Base-by-base conservation (phyloP, 92 coral and sea anemone species). In the Micromussa lordhowensis region DNA sequence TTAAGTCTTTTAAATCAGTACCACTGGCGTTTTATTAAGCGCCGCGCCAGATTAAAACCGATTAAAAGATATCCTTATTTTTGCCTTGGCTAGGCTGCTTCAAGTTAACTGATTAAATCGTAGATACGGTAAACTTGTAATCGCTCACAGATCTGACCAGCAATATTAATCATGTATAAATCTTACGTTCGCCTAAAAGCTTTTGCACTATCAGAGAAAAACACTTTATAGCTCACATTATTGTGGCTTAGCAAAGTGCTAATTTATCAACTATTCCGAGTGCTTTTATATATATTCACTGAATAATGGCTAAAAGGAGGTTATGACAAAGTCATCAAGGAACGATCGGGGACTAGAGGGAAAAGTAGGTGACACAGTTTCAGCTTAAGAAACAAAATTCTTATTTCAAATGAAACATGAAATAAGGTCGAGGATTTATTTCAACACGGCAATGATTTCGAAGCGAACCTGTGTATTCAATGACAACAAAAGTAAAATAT, bases 181-280 rank as follows among this genome's bases (percentile, higher is more conserved):
- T 68, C 72, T 80, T 13, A 13, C 78, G 44, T 22, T 24, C 18
- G 29, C 31, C 86, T 82, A 82, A 82, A 82, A 82, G 86, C 77
- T 82, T 68, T 51, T 29, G 44, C 30, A 29, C 86, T 30, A 49
- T 74, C 26, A 32, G 58, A 51, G 21, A 84, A 74, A 84, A 58
- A 28, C 79, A 58, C 79, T 84, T 61, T 54, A 74, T 22, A 26
- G 19, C 21, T 55, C 35, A 58, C 80, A 84, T 58, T 73, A 72
- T 84, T 84, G 80, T 74, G 88, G 73, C 81, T 75, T 36, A 35
- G 78, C 72, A 84, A 86, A 86, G 82, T 77, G 83, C 89, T 86
- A 86, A 86, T 86, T 86, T 66, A 86, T 86, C 83, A 86, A 40
- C 24, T 38, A 53, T 57, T 84, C 72, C 3, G 38, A 84, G n/a